Percentiles rank a stretch among this genome's conserved stretches.
phyloP scores from a whole-genome alignment of 2,797 vertebrate genomes.

The Semotilus atromaculatus region DNA sequence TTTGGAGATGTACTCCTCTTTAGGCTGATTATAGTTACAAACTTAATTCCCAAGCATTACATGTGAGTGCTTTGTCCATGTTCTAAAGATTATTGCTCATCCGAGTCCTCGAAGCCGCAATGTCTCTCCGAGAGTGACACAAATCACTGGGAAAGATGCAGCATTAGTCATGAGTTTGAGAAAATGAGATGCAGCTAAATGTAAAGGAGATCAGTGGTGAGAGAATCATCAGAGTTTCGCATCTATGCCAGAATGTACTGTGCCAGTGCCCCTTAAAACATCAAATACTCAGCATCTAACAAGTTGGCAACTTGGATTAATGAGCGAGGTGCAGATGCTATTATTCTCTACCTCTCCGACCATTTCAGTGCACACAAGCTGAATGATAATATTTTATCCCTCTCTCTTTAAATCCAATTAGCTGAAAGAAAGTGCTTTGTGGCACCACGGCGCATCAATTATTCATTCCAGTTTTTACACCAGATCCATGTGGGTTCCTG shows the following conservation, averaged over 20 bases:
- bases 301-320: slow-evolving; percentile 51
- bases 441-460: slow-evolving; percentile 75
- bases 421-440: slow-evolving; percentile 74
- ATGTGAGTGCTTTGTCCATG: slow-evolving; percentile 46
- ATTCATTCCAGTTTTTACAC: slow-evolving; percentile 77
- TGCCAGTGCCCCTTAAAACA: slow-evolving; percentile 23
- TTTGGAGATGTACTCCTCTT: slow-evolving; percentile 33
- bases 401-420: slow-evolving; percentile 77
- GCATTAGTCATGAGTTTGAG: slow-evolving; percentile 57
- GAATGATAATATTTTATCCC: slow-evolving; percentile 65
- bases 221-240: slow-evolving; percentile 5
- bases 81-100: slow-evolving; percentile 34
- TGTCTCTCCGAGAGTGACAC: slow-evolving; percentile 16
- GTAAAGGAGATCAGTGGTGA: slow-evolving; percentile 48
- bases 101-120: background rate
- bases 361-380: slow-evolving; percentile 51
- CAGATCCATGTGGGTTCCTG: slow-evolving; percentile 73
- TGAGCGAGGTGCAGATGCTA: slow-evolving; percentile 55
- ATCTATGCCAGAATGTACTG: background rate
- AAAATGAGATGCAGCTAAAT: slow-evolving; percentile 49
- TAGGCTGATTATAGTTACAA: slow-evolving; percentile 32
- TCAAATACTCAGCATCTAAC: slow-evolving; percentile 42
- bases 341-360: slow-evolving; percentile 63
- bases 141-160: slow-evolving; percentile 50
- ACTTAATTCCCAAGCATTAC: slow-evolving; percentile 55